Percentiles rank a stretch among this genome's conserved stretches.
Evolutionary conservation across 2,888 invertebrate species (phyloP).

Genomic region (Diloba caeruleocephala): DNA sequence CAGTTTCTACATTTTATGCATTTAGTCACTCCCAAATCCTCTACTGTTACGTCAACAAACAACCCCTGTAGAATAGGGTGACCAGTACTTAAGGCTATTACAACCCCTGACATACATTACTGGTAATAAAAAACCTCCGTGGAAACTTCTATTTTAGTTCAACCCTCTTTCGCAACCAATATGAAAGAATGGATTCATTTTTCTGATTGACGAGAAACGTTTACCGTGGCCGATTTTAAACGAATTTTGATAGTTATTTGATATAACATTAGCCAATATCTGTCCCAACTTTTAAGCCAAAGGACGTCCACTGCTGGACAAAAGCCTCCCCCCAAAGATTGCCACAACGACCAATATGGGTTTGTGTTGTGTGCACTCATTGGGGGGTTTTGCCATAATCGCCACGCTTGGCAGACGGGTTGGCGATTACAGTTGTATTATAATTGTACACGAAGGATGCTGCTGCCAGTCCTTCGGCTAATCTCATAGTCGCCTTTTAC

Average conservation of each 20-base stretch:
- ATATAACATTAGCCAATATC: too few relatives aligned
- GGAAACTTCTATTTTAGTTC: slow-evolving; percentile 11
- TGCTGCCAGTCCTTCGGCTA: too few relatives aligned
- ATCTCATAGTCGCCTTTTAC: too few relatives aligned
- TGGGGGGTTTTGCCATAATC: too few relatives aligned
- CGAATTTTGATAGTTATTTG: not conserved
- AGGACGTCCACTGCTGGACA: too few relatives aligned
- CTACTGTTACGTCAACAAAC: slow-evolving; percentile 19
- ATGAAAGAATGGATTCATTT: slow-evolving; percentile 35
- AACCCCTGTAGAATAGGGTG: slow-evolving; percentile 41
- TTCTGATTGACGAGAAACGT: slow-evolving; percentile 20
- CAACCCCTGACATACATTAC: slow-evolving; percentile 40
- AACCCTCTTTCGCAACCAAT: slow-evolving; percentile 26
- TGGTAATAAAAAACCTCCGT: slow-evolving; percentile 36
- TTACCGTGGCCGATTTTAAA: not conserved
- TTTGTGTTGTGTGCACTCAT: too few relatives aligned
- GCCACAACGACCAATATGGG: too few relatives aligned
- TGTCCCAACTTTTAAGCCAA: too few relatives aligned
- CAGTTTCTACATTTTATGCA: not conserved
- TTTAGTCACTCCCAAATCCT: slow-evolving; percentile 17
- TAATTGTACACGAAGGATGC: too few relatives aligned
- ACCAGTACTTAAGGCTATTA: slow-evolving; percentile 35
- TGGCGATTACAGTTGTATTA: too few relatives aligned
- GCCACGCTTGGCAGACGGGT: too few relatives aligned
- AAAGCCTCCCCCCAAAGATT: too few relatives aligned